phyloP scores from a whole-genome alignment of 1,140 invertebrate genomes.

The Mamestra configurata region DNA sequence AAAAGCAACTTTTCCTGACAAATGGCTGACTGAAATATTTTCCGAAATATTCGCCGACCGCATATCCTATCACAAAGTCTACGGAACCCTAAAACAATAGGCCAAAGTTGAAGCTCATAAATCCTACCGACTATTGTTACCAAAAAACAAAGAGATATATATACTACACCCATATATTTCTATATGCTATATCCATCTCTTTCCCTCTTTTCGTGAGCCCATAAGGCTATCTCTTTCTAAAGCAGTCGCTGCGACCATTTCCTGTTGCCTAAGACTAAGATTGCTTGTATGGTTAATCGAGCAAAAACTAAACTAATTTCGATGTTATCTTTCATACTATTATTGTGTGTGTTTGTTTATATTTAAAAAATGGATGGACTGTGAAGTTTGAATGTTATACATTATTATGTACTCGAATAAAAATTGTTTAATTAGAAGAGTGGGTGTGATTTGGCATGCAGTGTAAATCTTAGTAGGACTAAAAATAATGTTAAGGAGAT shows the following conservation, averaged over 20 bases:
- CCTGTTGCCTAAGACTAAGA: conserved; percentile 34
- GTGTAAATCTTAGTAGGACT: too few relatives aligned
- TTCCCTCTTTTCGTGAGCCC: background rate
- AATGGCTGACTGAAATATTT: conserved; percentile 30
- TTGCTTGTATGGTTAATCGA: conserved; percentile 48
- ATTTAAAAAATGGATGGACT: background rate
- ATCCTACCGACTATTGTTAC: conserved; percentile 46
- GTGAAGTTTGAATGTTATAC: background rate
- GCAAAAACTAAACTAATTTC: conserved; percentile 48
- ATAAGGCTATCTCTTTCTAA: conserved; percentile 13
- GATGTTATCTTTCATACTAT: conserved; percentile 17
- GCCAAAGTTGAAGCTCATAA: conserved; percentile 44
- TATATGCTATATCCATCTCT: conserved; percentile 5
- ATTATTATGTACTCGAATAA: too few relatives aligned
- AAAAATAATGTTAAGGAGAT: too few relatives aligned
- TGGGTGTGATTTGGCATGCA: too few relatives aligned
- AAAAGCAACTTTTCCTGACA: conserved; percentile 31
- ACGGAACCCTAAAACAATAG: conserved; percentile 46
- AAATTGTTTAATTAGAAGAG: too few relatives aligned
- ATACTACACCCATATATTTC: too few relatives aligned
- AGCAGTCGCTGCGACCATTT: conserved; percentile 13
- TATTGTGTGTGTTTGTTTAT: conserved; percentile 35
- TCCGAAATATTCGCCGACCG: conserved; percentile 28
- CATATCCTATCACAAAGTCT: conserved; percentile 16
- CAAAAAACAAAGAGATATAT: conserved; percentile 49